Evolutionary conservation across 2,113 vertebrate genomes (phyloP), one percentile per base, ranked within the genome.

Genomic region (Cepphus grylle): DNA sequence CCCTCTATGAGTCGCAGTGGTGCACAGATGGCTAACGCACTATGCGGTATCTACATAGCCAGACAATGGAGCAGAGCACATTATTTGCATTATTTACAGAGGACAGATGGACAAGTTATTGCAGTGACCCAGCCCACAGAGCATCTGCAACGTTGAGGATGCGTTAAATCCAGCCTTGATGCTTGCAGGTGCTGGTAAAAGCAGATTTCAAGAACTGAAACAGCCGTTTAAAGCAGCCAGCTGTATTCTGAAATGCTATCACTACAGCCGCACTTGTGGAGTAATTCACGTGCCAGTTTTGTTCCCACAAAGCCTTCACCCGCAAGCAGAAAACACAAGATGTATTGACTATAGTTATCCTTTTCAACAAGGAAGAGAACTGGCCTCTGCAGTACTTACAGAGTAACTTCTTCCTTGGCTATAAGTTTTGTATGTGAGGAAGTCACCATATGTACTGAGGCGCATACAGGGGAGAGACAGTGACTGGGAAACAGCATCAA

Each of bases 41-140:
- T 45, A 12, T 8, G 49, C 29, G 76, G 36, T 9, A 85, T 49
- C 91, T 58, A 36, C 53, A 67, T 18, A 89, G 83, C 23, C 12
- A 3, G 47, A 86, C 81, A 93, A 76, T 34, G 78, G 65, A 94
- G 78, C 81, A 87, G 40, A 77, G 62, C 52, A 42, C 11, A 3
- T 70, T 53, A 82, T 82, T 76, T 93, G 80, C 81, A 87, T 82
- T 89, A 93, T 91, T 96, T 86, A 92, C 89, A 72, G 89, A 85
- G 71, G 90, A 91, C 94, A 97, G 92, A 95, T 85, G 94, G 90
- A 76, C 25, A 95, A 84, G 70, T 72, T 90, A 38, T 62, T 82
- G 80, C 86, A 90, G 53, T 63, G 62, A 96, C 49, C 49, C 40
- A 92, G 45, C 29, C 73, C 25, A 70, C n/a, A 70, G 72, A 85